A percentile compares a stretch with the other conserved stretches of the same genome.
phyloP scores from a whole-genome alignment of 2,113 vertebrate species.

The Nothocercus nigrocapillus region DNA sequence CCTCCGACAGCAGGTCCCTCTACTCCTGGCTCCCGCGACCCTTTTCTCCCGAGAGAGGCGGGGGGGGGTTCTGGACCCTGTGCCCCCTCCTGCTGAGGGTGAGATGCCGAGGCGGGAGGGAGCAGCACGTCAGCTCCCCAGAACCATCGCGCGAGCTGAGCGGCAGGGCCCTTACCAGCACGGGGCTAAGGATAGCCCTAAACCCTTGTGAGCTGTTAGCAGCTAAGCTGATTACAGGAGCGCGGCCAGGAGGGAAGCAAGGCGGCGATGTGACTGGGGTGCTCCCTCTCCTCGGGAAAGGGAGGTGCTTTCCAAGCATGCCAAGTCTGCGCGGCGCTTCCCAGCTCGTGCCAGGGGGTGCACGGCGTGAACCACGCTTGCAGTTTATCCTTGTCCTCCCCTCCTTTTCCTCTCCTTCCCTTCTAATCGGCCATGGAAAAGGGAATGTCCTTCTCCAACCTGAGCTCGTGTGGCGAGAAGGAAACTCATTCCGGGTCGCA shows the following conservation, averaged over 20 bases:
- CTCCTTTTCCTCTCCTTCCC: not conserved
- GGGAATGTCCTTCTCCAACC: not conserved
- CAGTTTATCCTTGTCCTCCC: not conserved
- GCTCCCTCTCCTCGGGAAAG: constrained; percentile 28
- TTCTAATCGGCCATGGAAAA: not conserved
- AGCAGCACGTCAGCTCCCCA: too few relatives aligned
- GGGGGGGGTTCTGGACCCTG: too few relatives aligned
- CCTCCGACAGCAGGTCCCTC: too few relatives aligned
- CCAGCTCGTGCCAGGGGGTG: not conserved
- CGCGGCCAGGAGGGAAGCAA: constrained; percentile 43
- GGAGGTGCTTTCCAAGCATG: not conserved
- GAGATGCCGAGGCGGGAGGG: too few relatives aligned
- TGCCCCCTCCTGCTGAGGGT: too few relatives aligned
- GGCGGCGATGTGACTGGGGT: constrained; percentile 5
- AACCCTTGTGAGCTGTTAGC: constrained; percentile 50
- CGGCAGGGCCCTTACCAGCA: too few relatives aligned
- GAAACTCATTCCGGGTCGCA: not conserved
- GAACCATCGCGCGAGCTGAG: too few relatives aligned
- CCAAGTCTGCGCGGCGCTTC: not conserved
- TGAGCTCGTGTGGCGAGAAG: not conserved
- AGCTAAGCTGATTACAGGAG: constrained; percentile 60
- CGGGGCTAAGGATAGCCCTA: constrained; percentile 43
- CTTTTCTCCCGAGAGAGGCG: too few relatives aligned
- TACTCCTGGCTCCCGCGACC: too few relatives aligned
- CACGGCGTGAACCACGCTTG: not conserved